Base-by-base conservation (phyloP, 2,888 invertebrate genomes). In the Harmothoe impar region DNA sequence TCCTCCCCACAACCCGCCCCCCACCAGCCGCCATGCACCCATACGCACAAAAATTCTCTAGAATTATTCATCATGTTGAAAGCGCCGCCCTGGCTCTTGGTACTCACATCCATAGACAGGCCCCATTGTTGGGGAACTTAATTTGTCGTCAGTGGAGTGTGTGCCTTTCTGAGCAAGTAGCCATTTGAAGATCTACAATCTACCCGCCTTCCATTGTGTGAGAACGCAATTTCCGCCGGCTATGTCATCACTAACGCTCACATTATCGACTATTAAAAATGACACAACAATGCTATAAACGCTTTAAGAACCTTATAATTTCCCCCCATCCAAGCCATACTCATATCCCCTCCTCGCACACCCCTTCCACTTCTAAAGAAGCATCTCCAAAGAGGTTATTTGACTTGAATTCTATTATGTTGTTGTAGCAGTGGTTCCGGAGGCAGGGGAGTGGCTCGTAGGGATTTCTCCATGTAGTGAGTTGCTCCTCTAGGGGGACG, bases 21-120 rank as follows among this genome's bases (percentile, higher is more conserved):
- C 62, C 5, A 20, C 62, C 62, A 62, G 20, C 20, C 3, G 3
- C 62, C 23, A 20, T 10, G 62, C 62, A 62, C 62, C 23, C 25
- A 29, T 29, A 23, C 12, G 17, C 72, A 72, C 72, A 72, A 15
- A 72, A 29, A 72, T 29, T 72, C 72, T 15, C 72, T n/a, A 15
- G 25, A 29, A 72, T 29, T 72, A 72, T 72, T 72, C 72, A 72
- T 72, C 43, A 62, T 62, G 20, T 62, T 20, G n/a, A 62, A 62
- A 62, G 72, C 72, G 17, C 72, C 3, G 72, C n/a, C n/a, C 23
- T 3, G 72, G 62, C 20, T 20, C 3, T n/a, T 20, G 20, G 23
- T n/a, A 15, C 62, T 72, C 72, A 29, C 72, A 5, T 15, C 29
- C 72, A 72, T 29, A 29, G 31, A 20, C 72, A 29, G 72, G 31